Conservation (phyloP, 2,888 invertebrate species). For the Drosophila buzzatii region DNA sequence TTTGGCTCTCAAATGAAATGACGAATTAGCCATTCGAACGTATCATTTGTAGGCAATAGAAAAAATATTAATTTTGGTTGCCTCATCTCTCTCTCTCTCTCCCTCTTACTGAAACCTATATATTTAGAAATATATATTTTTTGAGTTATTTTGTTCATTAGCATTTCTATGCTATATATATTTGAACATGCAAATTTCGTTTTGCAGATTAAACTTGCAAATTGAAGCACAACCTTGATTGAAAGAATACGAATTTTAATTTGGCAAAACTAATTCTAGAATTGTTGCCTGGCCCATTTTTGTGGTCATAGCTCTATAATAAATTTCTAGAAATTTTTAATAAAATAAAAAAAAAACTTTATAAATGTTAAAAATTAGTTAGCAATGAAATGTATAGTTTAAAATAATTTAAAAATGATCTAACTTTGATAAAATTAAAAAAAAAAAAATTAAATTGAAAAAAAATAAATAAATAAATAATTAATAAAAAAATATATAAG, state of each 20-base stretch:
- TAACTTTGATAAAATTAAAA: background rate
- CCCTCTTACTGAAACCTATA: background rate
- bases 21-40: background rate
- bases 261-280: too few relatives aligned
- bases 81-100: background rate
- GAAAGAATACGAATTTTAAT: background rate
- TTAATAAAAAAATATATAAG: too few relatives aligned
- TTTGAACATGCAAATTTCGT: too few relatives aligned
- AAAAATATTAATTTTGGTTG: slow-evolving; percentile 2
- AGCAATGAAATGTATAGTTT: too few relatives aligned
- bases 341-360: background rate
- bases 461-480: too few relatives aligned
- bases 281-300: too few relatives aligned
- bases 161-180: too few relatives aligned
- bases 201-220: too few relatives aligned
- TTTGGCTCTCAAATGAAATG: slow-evolving; percentile 1
- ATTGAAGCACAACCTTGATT: background rate
- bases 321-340: background rate
- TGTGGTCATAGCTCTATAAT: too few relatives aligned
- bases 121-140: slow-evolving; percentile 16
- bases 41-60: slow-evolving; percentile 18
- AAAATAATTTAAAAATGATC: too few relatives aligned
- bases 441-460: background rate
- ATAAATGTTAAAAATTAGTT: background rate
- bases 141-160: background rate